Conservation (phyloP, 2,113 vertebrate genomes). For the Hydrolagus affinis region DNA sequence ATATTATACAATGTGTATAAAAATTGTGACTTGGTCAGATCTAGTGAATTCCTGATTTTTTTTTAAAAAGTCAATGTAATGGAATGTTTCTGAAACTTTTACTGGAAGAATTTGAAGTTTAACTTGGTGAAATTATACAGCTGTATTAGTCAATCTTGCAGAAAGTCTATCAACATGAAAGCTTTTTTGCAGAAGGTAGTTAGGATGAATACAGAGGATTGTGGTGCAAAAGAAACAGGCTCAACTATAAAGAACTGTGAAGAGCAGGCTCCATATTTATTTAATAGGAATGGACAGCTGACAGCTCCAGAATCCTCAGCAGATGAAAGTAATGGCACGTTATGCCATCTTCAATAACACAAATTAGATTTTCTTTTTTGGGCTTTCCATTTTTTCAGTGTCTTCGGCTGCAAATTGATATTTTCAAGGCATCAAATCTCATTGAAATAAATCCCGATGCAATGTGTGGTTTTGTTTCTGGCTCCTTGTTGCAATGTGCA, state of each 20-base stretch:
- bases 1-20: no score
- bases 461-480: not conserved
- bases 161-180: not conserved
- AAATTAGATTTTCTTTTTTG: slow-evolving; percentile 22
- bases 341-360: slow-evolving; percentile 34
- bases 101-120: slow-evolving; percentile 37
- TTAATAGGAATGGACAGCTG: slow-evolving; percentile 37
- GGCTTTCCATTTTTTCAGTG: slow-evolving; percentile 35
- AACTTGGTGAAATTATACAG: not conserved
- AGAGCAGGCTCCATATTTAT: slow-evolving; percentile 33
- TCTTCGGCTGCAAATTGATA: slow-evolving; percentile 32
- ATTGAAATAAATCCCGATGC: not conserved
- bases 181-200: not conserved
- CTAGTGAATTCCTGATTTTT: no score
- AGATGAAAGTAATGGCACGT: not conserved
- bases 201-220: not conserved
- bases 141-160: not conserved
- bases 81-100: slow-evolving; percentile 38
- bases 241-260: slow-evolving; percentile 18
- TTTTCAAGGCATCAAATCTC: not conserved
- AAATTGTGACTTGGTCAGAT: no score
- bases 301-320: slow-evolving; percentile 33
- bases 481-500: not conserved
- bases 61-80: slow-evolving; percentile 34
- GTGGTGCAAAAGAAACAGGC: not conserved